Conservation (phyloP, 2,888 invertebrate genomes). For the Dryococelus australis region DNA sequence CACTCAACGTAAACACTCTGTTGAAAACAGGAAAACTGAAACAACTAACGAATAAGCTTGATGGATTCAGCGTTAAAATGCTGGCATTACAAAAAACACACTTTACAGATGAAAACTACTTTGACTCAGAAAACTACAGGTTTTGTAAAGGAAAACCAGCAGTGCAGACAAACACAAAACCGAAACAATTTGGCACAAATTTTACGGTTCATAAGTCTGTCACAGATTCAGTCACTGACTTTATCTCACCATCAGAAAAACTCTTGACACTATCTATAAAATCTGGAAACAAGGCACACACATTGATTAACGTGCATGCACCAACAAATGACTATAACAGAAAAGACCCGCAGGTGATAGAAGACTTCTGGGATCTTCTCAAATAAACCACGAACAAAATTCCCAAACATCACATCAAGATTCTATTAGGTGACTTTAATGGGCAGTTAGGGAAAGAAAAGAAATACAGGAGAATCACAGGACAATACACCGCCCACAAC, state of each 20-base stretch:
- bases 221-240: too few relatives aligned
- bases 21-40: constrained; percentile 39
- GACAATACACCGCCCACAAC: constrained; percentile 32
- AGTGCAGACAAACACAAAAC: neutral
- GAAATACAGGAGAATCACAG: constrained; percentile 22
- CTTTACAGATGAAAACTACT: constrained; percentile 32
- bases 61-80: constrained; percentile 33
- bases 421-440: too few relatives aligned
- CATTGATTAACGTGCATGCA: constrained; percentile 37
- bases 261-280: neutral
- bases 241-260: constrained; percentile 1
- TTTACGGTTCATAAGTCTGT: constrained; percentile 21
- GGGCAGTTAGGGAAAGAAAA: too few relatives aligned
- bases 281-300: constrained; percentile 37
- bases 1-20: neutral
- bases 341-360: neutral
- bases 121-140: constrained; percentile 36
- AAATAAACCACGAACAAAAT: constrained; percentile 31
- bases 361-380: constrained; percentile 30
- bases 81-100: constrained; percentile 37
- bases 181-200: constrained; percentile 33
- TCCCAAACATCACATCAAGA: constrained; percentile 32
- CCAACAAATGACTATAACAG: constrained; percentile 37
- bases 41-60: constrained; percentile 20
- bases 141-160: neutral